A percentile compares a stretch with the other conserved stretches of the same genome.
Conservation (phyloP, 2,888 invertebrate genomes). For the Platynereis dumerilii region DNA sequence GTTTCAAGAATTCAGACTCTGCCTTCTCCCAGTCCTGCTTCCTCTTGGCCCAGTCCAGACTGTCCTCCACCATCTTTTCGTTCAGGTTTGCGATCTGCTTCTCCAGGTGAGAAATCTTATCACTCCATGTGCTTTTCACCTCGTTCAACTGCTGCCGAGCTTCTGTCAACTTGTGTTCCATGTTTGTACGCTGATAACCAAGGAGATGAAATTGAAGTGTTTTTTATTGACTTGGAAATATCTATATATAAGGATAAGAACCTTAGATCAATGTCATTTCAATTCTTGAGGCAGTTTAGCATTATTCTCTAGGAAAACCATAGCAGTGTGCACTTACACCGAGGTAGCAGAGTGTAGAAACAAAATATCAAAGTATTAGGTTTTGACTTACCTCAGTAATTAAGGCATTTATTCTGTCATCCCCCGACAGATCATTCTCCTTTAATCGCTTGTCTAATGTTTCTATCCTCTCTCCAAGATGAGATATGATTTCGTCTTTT, state of each 20-base stretch:
- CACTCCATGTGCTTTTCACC: conserved; percentile 90
- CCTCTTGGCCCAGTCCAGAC: too few species aligned
- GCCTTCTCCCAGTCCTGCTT: too few species aligned
- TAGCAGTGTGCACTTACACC: too few species aligned
- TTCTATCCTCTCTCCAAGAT: conserved; percentile 72
- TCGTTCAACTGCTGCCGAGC: conserved; percentile 85
- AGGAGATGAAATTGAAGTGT: neutral
- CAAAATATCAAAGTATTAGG: too few species aligned
- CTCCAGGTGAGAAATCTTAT: conserved; percentile 85
- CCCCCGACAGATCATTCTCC: conserved; percentile 50
- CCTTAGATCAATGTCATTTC: too few species aligned
- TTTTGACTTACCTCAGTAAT: conserved; percentile 51
- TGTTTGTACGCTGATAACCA: conserved; percentile 7
- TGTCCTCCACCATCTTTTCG: conserved; percentile 64
- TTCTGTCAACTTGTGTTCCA: conserved; percentile 82
- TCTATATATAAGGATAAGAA: too few species aligned
- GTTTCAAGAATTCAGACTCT: too few species aligned
- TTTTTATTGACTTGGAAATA: neutral
- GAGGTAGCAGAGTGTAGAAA: too few species aligned
- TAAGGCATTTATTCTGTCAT: conserved; percentile 51
- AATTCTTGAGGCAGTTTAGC: too few species aligned
- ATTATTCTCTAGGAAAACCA: too few species aligned
- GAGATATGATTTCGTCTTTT: conserved; percentile 70
- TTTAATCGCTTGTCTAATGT: conserved; percentile 67
- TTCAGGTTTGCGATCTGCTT: conserved; percentile 76